Conservation (phyloP, 92 coral and sea anemone genomes). For the Ricordea florida region DNA sequence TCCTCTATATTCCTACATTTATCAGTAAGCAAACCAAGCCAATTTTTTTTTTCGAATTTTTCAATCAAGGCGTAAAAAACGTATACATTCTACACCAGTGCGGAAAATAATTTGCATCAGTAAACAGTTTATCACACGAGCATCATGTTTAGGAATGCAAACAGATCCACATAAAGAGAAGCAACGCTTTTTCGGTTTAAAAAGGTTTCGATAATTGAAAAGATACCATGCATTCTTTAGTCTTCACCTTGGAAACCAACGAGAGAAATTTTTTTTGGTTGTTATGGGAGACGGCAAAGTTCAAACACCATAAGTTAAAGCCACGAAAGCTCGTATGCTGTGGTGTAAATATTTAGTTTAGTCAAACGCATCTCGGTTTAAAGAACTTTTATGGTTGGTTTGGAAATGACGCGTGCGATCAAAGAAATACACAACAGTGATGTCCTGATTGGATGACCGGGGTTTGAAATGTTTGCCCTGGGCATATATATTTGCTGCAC, state of each 20-base stretch:
- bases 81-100: too few relatives aligned
- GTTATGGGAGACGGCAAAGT: too few relatives aligned
- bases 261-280: too few relatives aligned
- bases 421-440: neutral
- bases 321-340: too few relatives aligned
- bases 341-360: too few relatives aligned
- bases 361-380: too few relatives aligned
- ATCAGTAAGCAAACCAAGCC: too few relatives aligned
- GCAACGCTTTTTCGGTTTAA: slow-evolving; percentile 4
- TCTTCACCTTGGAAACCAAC: slow-evolving; percentile 32
- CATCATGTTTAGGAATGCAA: neutral
- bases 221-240: slow-evolving; percentile 27
- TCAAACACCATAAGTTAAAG: too few relatives aligned
- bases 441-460: neutral
- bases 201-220: slow-evolving; percentile 14
- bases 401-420: neutral
- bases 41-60: too few relatives aligned
- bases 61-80: too few relatives aligned
- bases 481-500: neutral
- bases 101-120: slow-evolving; percentile 29
- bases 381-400: too few relatives aligned
- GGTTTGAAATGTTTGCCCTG: slow-evolving; percentile 27
- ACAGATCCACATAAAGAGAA: neutral
- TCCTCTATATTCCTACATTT: too few relatives aligned
- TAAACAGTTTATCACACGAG: slow-evolving; percentile 11